phyloP scores from a whole-genome alignment of 2,113 vertebrate species.

The Lethenteron camtschaticum region DNA sequence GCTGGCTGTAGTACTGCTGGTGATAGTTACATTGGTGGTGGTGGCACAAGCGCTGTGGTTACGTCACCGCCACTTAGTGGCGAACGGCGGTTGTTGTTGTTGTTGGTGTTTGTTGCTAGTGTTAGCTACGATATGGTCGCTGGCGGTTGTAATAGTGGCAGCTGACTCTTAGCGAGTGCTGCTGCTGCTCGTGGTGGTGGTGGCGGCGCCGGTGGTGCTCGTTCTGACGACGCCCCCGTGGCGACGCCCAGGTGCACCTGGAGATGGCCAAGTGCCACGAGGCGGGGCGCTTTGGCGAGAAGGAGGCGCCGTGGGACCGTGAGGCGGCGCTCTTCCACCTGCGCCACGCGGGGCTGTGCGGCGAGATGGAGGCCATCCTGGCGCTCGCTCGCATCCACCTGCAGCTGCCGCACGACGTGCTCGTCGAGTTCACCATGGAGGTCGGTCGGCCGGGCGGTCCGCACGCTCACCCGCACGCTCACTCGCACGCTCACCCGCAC shows the following conservation, averaged over 20 bases:
- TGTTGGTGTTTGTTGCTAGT: neutral
- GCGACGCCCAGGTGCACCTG: constrained; percentile 48
- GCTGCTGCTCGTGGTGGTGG: too few relatives aligned
- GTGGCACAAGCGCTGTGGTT: neutral
- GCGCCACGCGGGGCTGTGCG: constrained; percentile 59
- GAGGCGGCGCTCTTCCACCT: constrained; percentile 63
- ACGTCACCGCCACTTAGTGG: neutral
- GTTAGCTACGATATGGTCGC: too few relatives aligned
- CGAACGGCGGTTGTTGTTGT: neutral
- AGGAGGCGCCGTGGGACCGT: constrained; percentile 55
- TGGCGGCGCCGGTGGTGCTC: too few relatives aligned
- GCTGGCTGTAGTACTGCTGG: too few relatives aligned
- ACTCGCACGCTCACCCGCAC: too few relatives aligned
- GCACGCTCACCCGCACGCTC: too few relatives aligned
- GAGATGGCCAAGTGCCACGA: constrained; percentile 87
- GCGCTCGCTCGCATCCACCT: constrained; percentile 53
- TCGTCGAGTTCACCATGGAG: constrained; percentile 46
- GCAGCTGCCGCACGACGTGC: constrained; percentile 73
- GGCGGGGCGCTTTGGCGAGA: constrained; percentile 63
- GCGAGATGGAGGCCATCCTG: constrained; percentile 79
- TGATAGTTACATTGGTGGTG: too few relatives aligned
- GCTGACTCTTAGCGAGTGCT: too few relatives aligned
- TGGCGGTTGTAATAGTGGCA: too few relatives aligned
- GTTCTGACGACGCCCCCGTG: too few relatives aligned
- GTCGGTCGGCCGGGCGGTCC: constrained; percentile 18